These are phyloP conservation scores for Augochlorella aurata DNA, from an alignment of 2,888 invertebrate genomes.

Conservation along the genomic window DNA sequence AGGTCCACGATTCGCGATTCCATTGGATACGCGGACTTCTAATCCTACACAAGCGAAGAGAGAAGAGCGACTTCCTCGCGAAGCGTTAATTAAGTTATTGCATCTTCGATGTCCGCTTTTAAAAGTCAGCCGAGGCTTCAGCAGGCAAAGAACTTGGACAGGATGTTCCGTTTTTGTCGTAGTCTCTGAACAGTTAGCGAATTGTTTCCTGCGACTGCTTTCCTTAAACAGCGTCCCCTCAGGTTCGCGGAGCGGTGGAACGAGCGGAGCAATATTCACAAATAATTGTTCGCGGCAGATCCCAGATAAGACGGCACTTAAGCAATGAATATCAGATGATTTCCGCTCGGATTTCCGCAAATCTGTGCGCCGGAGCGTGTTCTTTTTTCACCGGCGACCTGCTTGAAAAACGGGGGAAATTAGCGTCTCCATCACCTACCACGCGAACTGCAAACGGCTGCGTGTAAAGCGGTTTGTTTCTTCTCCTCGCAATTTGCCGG, in stretches of 20 bases:
- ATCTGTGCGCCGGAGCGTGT: neutral
- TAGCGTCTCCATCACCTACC: neutral
- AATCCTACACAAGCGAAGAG: no score
- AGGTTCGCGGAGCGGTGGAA: neutral
- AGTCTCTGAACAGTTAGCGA: neutral
- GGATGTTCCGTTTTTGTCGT: neutral
- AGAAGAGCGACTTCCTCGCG: neutral
- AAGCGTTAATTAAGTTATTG: neutral
- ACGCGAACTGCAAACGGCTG: slow-evolving; percentile 16
- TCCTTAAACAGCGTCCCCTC: slow-evolving; percentile 1
- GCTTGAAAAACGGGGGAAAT: neutral
- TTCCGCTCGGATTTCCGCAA: slow-evolving; percentile 8
- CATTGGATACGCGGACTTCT: no score
- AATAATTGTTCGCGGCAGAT: neutral
- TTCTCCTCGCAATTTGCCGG: neutral
- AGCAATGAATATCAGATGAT: slow-evolving; percentile 4
- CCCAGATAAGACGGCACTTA: neutral
- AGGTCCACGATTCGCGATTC: no score
- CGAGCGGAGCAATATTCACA: neutral
- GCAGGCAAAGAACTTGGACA: neutral
- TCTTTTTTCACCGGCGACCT: neutral
- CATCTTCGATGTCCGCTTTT: neutral
- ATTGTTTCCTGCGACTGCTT: neutral
- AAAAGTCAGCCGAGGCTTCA: neutral
- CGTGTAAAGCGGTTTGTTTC: neutral